These are phyloP conservation scores for Lepetodrilus schrolli DNA, from an alignment of 2,888 invertebrate genomes.

Conservation along the genomic window DNA sequence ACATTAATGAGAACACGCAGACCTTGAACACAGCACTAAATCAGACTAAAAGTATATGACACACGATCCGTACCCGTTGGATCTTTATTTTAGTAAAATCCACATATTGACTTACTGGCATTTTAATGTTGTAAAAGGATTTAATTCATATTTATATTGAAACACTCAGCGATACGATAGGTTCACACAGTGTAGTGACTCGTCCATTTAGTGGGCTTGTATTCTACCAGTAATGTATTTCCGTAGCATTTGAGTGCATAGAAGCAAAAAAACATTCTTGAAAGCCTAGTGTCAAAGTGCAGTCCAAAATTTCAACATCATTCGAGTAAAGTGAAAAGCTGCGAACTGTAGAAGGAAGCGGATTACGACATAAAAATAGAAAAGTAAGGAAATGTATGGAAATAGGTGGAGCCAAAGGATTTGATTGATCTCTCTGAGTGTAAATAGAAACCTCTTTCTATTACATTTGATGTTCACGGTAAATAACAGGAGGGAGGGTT, in stretches of 20 bases:
- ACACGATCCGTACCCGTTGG: too few relatives aligned
- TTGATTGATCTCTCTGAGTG: neutral
- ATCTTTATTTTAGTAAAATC: neutral
- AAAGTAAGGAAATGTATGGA: conserved; percentile 11
- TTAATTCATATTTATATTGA: conserved; percentile 27
- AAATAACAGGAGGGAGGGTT: neutral
- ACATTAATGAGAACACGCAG: too few relatives aligned
- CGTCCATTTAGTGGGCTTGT: neutral
- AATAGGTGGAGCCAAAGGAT: neutral
- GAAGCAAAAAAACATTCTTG: conserved; percentile 25
- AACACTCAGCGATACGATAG: neutral
- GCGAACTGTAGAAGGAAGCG: conserved; percentile 5
- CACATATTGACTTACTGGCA: neutral
- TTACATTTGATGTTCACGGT: conserved; percentile 15
- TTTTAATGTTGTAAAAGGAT: conserved; percentile 15
- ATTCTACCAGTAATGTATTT: conserved; percentile 11
- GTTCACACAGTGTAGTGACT: conserved; percentile 11
- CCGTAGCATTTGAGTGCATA: conserved; percentile 22
- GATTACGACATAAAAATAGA: conserved; percentile 16
- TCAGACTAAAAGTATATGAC: too few relatives aligned
- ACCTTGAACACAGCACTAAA: too few relatives aligned
- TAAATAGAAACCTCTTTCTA: conserved; percentile 23
- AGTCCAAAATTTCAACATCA: conserved; percentile 21
- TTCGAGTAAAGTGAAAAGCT: conserved; percentile 6
- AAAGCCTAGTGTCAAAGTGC: conserved; percentile 8